phyloP scores from a whole-genome alignment of 2,113 vertebrate genomes.

The Hypomesus transpacificus region DNA sequence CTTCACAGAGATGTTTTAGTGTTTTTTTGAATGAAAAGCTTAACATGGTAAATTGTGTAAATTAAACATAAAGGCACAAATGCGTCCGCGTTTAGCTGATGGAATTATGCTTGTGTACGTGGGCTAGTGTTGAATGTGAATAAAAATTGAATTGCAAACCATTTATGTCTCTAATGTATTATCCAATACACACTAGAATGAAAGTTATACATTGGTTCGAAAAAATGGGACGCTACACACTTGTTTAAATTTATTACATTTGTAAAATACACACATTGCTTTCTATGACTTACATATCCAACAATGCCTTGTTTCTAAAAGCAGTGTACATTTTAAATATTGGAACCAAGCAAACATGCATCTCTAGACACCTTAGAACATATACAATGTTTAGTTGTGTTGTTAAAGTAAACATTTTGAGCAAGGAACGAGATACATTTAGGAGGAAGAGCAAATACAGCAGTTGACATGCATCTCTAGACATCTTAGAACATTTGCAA shows the following conservation, averaged over 20 bases:
- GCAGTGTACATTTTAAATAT: constrained; percentile 10
- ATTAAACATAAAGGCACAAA: constrained; percentile 27
- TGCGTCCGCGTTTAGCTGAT: neutral
- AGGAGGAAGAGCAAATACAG: neutral
- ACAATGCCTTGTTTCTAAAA: constrained; percentile 16
- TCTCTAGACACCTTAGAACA: constrained; percentile 1
- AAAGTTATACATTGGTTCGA: too few species aligned
- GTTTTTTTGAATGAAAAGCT: constrained; percentile 23
- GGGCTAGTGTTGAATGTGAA: neutral
- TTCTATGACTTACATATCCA: constrained; percentile 12
- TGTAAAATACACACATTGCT: constrained; percentile 20
- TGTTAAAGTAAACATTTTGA: neutral
- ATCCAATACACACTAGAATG: too few species aligned
- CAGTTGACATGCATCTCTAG: too few species aligned
- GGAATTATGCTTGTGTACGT: neutral
- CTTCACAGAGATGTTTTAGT: constrained; percentile 23
- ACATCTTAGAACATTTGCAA: too few species aligned
- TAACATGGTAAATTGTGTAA: constrained; percentile 35
- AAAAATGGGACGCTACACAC: too few species aligned
- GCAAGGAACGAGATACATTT: neutral
- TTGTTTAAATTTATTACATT: constrained; percentile 19
- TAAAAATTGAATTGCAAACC: neutral
- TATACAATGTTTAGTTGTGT: neutral
- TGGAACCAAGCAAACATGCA: constrained; percentile 14
- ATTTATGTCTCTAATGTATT: too few species aligned